Base-by-base conservation (phyloP, 2,888 invertebrate genomes). In the Campaea margaritaria region DNA sequence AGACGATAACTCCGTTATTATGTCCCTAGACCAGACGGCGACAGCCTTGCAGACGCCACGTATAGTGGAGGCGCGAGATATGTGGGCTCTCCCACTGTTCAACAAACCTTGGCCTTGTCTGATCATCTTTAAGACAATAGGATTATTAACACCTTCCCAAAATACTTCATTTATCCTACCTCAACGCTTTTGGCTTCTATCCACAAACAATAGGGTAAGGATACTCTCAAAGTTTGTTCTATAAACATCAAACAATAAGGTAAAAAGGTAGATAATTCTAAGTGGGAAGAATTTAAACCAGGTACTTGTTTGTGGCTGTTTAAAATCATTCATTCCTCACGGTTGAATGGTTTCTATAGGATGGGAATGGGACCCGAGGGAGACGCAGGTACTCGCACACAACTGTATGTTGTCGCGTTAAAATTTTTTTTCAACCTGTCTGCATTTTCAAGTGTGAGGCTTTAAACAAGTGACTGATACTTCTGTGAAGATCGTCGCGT, bases 381-480 rank as follows among this genome's bases (percentile, higher is more conserved):
- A 82, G 82, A 81, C 77, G 79, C 88, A 88, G 89, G 89, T 89
- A 89, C n/a, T n/a, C n/a, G n/a, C n/a, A n/a, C 75, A 79, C 78
- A 79, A 75, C 41, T 48, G 46, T 31, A 73, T 73, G 28, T 72
- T 70, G 77, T 74, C 69, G 68, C 73, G 67, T 74, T 77, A 76
- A 78, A 76, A 76, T 59, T 54, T 72, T 78, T 81, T 80, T 78
- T 70, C 70, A 70, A 81, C 80, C 78, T 83, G 80, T 79, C 76
- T 69, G 58, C 71, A 55, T 64, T 62, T 70, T 75, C 71, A 77
- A 76, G 75, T 79, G 75, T 68, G 42, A 62, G 56, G 36, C 55
- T 56, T 64, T 51, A 53, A n/a, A 55, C 36, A 50, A 42, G 57
- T 44, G 49, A 28, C 51, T 43, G 58, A 53, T 49, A 53, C 38